phyloP scores from a whole-genome alignment of 2,888 invertebrate species.

The Acrobasis suavella region DNA sequence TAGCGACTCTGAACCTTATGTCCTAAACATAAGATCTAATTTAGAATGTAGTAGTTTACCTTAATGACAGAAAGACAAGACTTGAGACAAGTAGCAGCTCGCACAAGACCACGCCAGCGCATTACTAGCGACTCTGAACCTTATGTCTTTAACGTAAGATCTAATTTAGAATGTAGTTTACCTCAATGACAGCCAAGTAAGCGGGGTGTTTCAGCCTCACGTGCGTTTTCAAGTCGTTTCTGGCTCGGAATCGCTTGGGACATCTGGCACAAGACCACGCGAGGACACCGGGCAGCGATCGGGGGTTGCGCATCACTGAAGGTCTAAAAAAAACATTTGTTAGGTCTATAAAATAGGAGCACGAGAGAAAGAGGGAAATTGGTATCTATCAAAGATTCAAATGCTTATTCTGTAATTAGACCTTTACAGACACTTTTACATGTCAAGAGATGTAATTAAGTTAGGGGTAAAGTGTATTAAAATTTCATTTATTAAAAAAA shows the following conservation, averaged over 20 bases:
- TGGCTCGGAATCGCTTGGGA: conserved; percentile 60
- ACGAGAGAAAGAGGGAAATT: no score
- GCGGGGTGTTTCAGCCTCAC: conserved; percentile 58
- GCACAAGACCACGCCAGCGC: neutral
- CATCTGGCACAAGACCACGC: conserved; percentile 66
- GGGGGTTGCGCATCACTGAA: conserved; percentile 64
- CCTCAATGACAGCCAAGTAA: conserved; percentile 60
- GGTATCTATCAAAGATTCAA: no score
- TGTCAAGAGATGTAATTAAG: no score
- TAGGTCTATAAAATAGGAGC: no score
- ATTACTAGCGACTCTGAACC: neutral
- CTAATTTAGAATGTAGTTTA: conserved; percentile 28
- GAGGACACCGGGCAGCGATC: conserved; percentile 54
- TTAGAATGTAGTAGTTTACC: conserved; percentile 39
- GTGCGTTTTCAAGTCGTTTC: conserved; percentile 63
- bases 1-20: neutral
- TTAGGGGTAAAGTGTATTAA: no score
- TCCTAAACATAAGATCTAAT: neutral
- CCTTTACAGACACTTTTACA: no score
- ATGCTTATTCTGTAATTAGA: no score
- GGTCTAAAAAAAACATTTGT: conserved; percentile 40
- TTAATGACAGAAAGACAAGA: conserved; percentile 34
- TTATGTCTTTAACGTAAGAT: neutral
- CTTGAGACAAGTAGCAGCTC: no score
- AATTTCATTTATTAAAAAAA: no score